Base-by-base conservation (phyloP, 92 coral and sea anemone species). In the Phenganax marumi region DNA sequence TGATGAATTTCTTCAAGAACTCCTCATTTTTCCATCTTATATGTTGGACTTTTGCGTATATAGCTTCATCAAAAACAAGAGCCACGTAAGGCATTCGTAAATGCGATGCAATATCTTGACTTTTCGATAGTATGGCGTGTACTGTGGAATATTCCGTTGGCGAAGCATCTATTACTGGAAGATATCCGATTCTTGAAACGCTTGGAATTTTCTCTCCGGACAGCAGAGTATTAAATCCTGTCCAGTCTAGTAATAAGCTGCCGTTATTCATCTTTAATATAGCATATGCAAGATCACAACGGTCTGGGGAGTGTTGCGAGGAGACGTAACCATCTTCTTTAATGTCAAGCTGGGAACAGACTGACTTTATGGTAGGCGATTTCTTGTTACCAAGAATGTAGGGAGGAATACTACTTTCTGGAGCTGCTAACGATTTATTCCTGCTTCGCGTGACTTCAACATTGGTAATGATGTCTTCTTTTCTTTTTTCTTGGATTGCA, bases 181-280 rank as follows among this genome's bases (percentile, higher is more conserved):
- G 52, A 68, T 84, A 85, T 12, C 88, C 88, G 43, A 70, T 77
- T 52, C 60, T 80, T n/a, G 86, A 86, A 18, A 70, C 60, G 70
- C 50, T 55, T 65, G 88, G 88, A 24, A 79, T 85, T 33, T 79
- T 25, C 52, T 85, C 52, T 11, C 16, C 11, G 58, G 55, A 43
- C 13, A 86, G 77, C 3, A 86, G 16, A 21, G 89, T 86, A 75
- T 81, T 86, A 66, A 86, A 80, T 17, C 88, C 89, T 24, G 89
- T 86, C 86, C 86, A 86, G 57, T 76, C 81, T 55, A 68, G 81
- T 55, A 76, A 55, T 18, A 52, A 76, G 26, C 81, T 50, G 16
- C 81, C 81, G 47, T 53, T 23, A 76, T 55, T 48, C 81, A 76
- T 76, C 26, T 76, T 55, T 39, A 76, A 17, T 3, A 76, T 12